Evolutionary conservation across 2,888 invertebrate genomes (phyloP), one percentile per base, ranked within the genome.

Genomic region (Mesopsocus fuscifrons): DNA sequence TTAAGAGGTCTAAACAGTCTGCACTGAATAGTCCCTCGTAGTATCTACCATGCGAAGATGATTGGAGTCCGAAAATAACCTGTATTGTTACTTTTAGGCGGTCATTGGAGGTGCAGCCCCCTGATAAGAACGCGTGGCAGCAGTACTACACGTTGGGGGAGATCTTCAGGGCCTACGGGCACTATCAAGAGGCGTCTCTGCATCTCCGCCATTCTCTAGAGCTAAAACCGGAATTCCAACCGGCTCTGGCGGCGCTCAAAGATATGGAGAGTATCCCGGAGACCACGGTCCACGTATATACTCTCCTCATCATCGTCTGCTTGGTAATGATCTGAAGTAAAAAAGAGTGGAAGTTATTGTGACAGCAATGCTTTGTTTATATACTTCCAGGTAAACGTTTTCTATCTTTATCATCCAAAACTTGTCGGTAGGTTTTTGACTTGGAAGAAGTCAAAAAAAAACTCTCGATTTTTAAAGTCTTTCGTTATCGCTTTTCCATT

Each of bases 121-220:
- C 81, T 0, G 84, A 84, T 56, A 78, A 82, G 55, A 82, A 79
- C 56, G 80, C 85, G 2, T 88, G 87, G 88, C 81, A 84, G 56
- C 88, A 88, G 61, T 85, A 88, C 64, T 84, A 87, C 59, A 87
- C 87, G 4, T 69, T 89, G 43, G 88, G 88, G 4, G 87, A 89
- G 63, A 88, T 89, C 59, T 82, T 87, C 57, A 87, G 85, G 62
- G 83, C 85, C 1, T 85, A 85, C 55, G 87, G 87, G 51, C 85
- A 85, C 57, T 82, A 83, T 63, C 76, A 84, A 66, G 87, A 88
- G 62, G 87, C 88, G 31, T 72, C 79, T 31, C 69, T 83, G 48
- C 85, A 88, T 61, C 68, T 88, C 49, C 71, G 77, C 51, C 84
- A 84, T 55, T 77, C 85, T 20, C 63, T 88, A 41, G 83, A 87